phyloP scores from a whole-genome alignment of 2,113 vertebrate genomes.

The Mastomys coucha region DNA sequence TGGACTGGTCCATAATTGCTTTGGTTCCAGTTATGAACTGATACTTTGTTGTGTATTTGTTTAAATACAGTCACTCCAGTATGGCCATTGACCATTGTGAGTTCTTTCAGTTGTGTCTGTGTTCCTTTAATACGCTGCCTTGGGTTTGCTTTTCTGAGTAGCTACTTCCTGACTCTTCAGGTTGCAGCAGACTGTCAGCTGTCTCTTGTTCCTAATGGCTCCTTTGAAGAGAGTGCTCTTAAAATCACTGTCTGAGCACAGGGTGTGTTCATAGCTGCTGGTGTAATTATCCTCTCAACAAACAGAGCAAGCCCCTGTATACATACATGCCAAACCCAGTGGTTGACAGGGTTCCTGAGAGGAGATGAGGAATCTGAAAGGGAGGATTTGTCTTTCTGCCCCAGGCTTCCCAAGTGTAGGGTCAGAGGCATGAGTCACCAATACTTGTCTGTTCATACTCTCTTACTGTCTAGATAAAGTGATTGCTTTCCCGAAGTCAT shows the following conservation, averaged over 20 bases:
- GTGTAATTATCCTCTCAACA: neutral
- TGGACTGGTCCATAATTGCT: neutral
- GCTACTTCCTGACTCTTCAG: neutral
- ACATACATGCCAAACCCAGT: neutral
- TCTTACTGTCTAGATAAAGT: neutral
- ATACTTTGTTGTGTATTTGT: neutral
- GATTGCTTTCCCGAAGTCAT: neutral
- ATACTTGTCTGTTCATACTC: neutral
- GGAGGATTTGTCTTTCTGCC: neutral
- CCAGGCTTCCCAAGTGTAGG: neutral
- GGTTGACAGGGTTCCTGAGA: neutral
- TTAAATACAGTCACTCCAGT: neutral
- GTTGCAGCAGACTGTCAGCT: neutral
- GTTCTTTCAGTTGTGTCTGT: neutral
- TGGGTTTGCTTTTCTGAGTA: neutral
- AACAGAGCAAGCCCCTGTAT: neutral
- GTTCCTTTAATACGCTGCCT: neutral
- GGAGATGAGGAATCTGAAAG: no score
- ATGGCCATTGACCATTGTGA: neutral
- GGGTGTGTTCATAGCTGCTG: neutral
- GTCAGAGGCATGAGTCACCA: neutral
- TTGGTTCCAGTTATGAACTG: neutral
- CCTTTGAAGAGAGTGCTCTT: conserved; percentile 14
- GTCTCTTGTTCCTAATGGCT: neutral
- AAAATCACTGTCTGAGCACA: neutral